These are phyloP conservation scores for Varecia variegata DNA, from an alignment of 2,797 vertebrate species.

Conservation along the genomic window DNA sequence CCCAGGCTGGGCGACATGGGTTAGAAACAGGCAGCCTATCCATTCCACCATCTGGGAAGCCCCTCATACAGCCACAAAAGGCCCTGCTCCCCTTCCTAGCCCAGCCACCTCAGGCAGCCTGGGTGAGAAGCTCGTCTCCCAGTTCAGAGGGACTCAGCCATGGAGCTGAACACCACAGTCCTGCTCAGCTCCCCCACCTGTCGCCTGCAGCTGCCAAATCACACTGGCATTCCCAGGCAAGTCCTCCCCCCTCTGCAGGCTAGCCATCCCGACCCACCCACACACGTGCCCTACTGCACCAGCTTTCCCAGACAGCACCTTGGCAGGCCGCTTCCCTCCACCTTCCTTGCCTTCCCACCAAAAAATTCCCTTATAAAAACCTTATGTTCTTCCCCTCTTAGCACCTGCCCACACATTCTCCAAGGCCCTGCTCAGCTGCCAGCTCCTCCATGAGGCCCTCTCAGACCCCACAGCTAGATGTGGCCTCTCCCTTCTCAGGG, in stretches of 20 bases:
- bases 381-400: neutral
- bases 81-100: neutral
- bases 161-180: neutral
- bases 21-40: neutral
- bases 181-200: neutral
- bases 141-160: neutral
- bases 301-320: neutral
- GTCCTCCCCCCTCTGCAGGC: neutral
- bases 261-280: neutral
- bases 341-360: neutral
- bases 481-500: neutral
- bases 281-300: neutral
- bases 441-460: neutral
- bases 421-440: neutral
- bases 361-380: neutral
- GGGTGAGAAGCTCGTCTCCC: neutral
- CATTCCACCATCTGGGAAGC: neutral
- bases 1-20: neutral
- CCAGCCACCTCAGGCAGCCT: neutral
- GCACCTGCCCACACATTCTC: neutral
- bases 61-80: neutral
- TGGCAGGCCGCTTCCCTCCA: neutral
- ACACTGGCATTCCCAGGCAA: neutral
- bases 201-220: neutral
- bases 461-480: neutral